Conservation (phyloP, 1,140 invertebrate genomes). For the Rhyacophila brunnea region DNA sequence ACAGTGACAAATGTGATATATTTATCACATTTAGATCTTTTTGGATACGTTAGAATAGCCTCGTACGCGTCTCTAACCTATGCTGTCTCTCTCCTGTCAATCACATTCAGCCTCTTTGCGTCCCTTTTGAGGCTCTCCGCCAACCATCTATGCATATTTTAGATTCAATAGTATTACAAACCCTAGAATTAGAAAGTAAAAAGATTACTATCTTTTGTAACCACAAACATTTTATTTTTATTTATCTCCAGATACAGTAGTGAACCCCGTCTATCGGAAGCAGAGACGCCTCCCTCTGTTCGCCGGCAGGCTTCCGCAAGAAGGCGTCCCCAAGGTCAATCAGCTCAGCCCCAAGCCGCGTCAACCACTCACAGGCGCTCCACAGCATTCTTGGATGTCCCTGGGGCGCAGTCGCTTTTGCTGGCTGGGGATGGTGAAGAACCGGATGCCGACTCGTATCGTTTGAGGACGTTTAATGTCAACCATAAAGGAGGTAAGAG, state of each 20-base stretch:
- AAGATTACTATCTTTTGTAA: too few species aligned
- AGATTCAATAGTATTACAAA: too few species aligned
- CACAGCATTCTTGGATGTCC: conserved; percentile 80
- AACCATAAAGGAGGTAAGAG: conserved; percentile 81
- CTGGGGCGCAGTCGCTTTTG: conserved; percentile 48
- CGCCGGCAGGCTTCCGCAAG: conserved; percentile 56
- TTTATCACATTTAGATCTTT: too few species aligned
- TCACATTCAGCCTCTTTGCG: too few species aligned
- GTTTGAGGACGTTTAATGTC: conserved; percentile 84
- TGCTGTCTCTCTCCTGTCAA: too few species aligned
- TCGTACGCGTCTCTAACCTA: too few species aligned
- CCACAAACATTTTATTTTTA: too few species aligned
- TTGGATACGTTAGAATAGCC: too few species aligned
- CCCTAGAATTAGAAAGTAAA: too few species aligned
- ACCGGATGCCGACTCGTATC: conserved; percentile 78
- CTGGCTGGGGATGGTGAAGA: conserved; percentile 55
- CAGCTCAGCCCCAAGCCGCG: conserved; percentile 30
- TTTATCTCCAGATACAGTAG: conserved; percentile 52
- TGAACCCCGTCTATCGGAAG: conserved; percentile 58
- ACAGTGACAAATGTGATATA: too few species aligned
- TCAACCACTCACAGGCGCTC: conserved; percentile 51
- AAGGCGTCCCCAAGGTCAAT: conserved; percentile 45
- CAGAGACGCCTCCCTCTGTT: conserved; percentile 54
- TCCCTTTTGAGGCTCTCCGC: too few species aligned
- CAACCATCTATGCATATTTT: too few species aligned